Percentiles rank a stretch among this genome's conserved stretches.
These are phyloP conservation scores for Pseudois nayaur DNA, from an alignment of 2,113 vertebrate genomes.

Conservation along the genomic window DNA sequence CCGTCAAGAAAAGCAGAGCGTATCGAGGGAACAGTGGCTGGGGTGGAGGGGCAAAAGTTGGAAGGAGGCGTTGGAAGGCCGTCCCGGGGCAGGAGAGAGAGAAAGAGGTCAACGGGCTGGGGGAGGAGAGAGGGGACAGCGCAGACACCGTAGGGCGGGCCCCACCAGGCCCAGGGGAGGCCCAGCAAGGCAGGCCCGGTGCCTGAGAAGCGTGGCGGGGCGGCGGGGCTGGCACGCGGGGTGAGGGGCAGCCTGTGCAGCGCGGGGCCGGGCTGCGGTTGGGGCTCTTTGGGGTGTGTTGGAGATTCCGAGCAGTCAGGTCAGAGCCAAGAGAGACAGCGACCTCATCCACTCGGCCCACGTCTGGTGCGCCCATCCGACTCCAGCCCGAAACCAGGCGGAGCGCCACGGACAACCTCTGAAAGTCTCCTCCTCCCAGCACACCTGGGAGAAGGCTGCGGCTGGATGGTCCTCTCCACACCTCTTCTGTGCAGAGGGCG, in stretches of 20 bases:
- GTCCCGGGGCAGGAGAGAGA: neutral
- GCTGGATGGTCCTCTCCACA: rapidly evolving
- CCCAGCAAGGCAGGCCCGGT: rapidly evolving
- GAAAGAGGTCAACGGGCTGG: neutral
- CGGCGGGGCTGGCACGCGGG: rapidly evolving
- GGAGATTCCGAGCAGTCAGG: rapidly evolving
- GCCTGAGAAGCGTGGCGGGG: rapidly evolving
- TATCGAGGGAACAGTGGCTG: rapidly evolving
- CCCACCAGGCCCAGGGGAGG: neutral
- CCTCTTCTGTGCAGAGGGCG: rapidly evolving
- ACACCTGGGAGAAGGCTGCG: rapidly evolving
- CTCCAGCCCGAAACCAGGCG: neutral
- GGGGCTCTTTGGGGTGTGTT: neutral
- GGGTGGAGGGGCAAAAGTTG: neutral
- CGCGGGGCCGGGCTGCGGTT: rapidly evolving
- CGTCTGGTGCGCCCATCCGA: rapidly evolving
- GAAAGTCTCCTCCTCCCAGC: neutral
- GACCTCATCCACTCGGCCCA: rapidly evolving
- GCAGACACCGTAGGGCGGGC: rapidly evolving
- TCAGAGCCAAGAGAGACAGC: rapidly evolving
- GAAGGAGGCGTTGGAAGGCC: neutral
- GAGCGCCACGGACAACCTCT: rapidly evolving
- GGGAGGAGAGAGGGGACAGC: neutral
- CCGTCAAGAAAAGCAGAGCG: rapidly evolving
- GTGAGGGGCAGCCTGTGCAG: neutral